phyloP scores from a whole-genome alignment of 2,888 invertebrate species.

The Lepidochrysops patricia region DNA sequence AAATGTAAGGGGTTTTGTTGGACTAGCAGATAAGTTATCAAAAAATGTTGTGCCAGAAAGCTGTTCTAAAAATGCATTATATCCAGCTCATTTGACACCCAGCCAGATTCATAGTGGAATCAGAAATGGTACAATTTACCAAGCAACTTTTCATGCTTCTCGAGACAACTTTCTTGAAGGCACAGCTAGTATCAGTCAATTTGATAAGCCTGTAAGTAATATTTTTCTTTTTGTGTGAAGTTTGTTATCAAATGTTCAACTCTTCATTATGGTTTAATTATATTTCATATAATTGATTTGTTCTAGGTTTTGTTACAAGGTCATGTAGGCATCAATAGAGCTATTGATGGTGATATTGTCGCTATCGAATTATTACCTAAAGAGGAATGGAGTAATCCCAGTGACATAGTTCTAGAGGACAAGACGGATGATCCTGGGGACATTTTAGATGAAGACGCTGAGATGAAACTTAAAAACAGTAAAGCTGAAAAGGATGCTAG shows the following conservation, averaged over 20 bases:
- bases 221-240: neutral
- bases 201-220: conserved; percentile 85
- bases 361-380: conserved; percentile 92
- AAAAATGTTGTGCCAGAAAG: conserved; percentile 78
- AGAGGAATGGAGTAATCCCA: conserved; percentile 92
- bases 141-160: conserved; percentile 89
- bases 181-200: conserved; percentile 84
- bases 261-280: neutral
- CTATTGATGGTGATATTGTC: conserved; percentile 95
- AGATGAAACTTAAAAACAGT: conserved; percentile 38
- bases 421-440: conserved; percentile 83
- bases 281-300: conserved; percentile 20
- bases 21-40: conserved; percentile 88
- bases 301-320: conserved; percentile 88
- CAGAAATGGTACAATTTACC: conserved; percentile 81
- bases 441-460: conserved; percentile 76
- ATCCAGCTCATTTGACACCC: conserved; percentile 88
- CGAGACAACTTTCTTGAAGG: conserved; percentile 97
- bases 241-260: neutral
- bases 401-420: conserved; percentile 87
- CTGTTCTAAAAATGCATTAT: conserved; percentile 78
- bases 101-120: conserved; percentile 86
- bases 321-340: conserved; percentile 88
- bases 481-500: conserved; percentile 40
- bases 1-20: conserved; percentile 78